phyloP scores from a whole-genome alignment of 2,113 vertebrate genomes.

The Cottus gobio region DNA sequence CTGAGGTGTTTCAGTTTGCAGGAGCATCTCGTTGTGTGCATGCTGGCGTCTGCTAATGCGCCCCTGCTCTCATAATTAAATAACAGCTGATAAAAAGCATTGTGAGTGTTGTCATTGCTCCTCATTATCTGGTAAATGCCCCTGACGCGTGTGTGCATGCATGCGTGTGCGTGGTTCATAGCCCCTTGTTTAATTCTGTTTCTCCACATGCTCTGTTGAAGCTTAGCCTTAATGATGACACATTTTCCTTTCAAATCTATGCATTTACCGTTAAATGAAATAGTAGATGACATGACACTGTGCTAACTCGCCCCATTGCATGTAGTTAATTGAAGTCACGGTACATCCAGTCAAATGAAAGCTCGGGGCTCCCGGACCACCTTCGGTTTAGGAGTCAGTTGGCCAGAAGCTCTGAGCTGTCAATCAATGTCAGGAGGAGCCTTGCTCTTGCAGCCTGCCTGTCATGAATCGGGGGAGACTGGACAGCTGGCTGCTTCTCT shows the following conservation, averaged over 20 bases:
- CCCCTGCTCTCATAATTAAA: slow-evolving; percentile 71
- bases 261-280: slow-evolving; percentile 2
- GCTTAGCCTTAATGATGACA: slow-evolving; percentile 13
- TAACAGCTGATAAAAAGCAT: slow-evolving; percentile 70
- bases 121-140: slow-evolving; percentile 60
- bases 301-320: slow-evolving; percentile 4
- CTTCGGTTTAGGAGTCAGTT: neutral
- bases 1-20: slow-evolving; percentile 31
- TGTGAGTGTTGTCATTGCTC: slow-evolving; percentile 69
- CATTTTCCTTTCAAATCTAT: slow-evolving; percentile 7
- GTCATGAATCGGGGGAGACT: slow-evolving; percentile 2
- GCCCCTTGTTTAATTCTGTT: slow-evolving; percentile 20
- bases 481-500: neutral
- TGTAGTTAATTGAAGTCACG: neutral
- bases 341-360: slow-evolving; percentile 9
- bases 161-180: slow-evolving; percentile 12
- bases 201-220: slow-evolving; percentile 32
- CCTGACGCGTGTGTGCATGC: slow-evolving; percentile 22
- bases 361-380: neutral
- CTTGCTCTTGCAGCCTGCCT: too few species aligned
- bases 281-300: slow-evolving; percentile 11
- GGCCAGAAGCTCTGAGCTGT: slow-evolving; percentile 15
- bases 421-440: slow-evolving; percentile 24
- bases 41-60: slow-evolving; percentile 40
- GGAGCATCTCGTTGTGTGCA: slow-evolving; percentile 29